Evolutionary conservation across 1,140 invertebrate species (phyloP), one percentile per base, ranked within the genome.

Genomic region (Cepaea nemoralis): DNA sequence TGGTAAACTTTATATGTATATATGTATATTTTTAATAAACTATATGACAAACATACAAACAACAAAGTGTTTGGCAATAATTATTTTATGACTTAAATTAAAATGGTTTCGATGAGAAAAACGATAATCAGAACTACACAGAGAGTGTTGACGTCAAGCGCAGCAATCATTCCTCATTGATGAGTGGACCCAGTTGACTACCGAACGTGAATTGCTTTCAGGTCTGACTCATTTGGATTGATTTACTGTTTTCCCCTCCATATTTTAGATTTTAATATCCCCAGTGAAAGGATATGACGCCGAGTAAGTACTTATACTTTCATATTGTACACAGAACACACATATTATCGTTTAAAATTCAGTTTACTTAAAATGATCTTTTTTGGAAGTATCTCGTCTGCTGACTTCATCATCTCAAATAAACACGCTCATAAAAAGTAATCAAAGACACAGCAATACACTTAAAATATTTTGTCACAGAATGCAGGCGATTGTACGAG

Each of bases 71-170:
- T 55, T 5, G 1, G 8, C 8, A 10, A 45, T 45, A 10, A 22
- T 3, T 55, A 22, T 55, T 8, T 22, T 55, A 55, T 19, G 19
- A 22, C 50, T 55, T 55, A 14, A 63, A 63, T 31, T 31, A 16
- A 63, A 63, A 35, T 63, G 45, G 42, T 79, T 63, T 79, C 77
- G 77, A 59, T 24, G 24, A n/a, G 2, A n/a, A n/a, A n/a, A 79
- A 69, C 77, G 77, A 79, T 79, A 79, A 79, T 79, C 42, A 79
- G 45, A 79, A 79, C 77, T 79, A 48, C 77, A 79, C 77, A 79
- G 1, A 42, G 27, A 69, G 31, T 45, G 77, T 69, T 79, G 77
- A 79, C 77, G 77, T 79, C 77, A 79, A 14, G 22, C 66, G 35
- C 77, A 79, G 69, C 40, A 42, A 42, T 6, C 33, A 31, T 69